Evolutionary conservation across 1,140 invertebrate genomes (phyloP), one percentile per base, ranked within the genome.

Genomic region (Drosophila simulans): DNA sequence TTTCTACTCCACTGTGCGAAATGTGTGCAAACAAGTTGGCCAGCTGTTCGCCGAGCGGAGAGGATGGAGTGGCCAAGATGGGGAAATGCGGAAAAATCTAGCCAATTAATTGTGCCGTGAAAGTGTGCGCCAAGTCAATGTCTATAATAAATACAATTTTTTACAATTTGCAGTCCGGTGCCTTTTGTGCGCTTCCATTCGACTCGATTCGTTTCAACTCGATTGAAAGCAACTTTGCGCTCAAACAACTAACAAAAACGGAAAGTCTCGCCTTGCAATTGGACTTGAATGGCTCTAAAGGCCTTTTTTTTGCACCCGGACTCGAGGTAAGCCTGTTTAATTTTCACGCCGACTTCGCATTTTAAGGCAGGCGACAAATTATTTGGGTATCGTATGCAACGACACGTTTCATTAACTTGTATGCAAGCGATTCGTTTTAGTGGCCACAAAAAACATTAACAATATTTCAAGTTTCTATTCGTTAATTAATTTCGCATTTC

Each of bases 81-180:
- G 69, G 48, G 25, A 59, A 39, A 63, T 27, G 34, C 34, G 66
- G 56, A 77, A 65, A 82, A 82, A 83, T 82, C 78, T 88, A 83
- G 75, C 73, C 83, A 86, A 88, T 86, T 86, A 86, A 88, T 86
- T 52, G 73, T 65, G 80, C 76, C 57, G 83, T 68, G 84, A 86
- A 86, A 86, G 83, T 86, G 82, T 76, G 46, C 60, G 62, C 43
- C 71, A 54, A 56, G 70, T 63, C 64, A 66, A 65, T 71, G 51
- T 74, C 68, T 60, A 75, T 86, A 86, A 86, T 88, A 83, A 83
- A 86, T 83, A 83, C 79, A 45, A 82, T 79, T 83, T 86, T 83
- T 71, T 88, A 64, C 77, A 68, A 81, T 88, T 88, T 76, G 56
- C 69, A 81, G 81, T 77, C 68, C 68, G 52, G 56, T 64, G 56